phyloP scores from a whole-genome alignment of 1,140 invertebrate species.

The Laupala kohalensis region DNA sequence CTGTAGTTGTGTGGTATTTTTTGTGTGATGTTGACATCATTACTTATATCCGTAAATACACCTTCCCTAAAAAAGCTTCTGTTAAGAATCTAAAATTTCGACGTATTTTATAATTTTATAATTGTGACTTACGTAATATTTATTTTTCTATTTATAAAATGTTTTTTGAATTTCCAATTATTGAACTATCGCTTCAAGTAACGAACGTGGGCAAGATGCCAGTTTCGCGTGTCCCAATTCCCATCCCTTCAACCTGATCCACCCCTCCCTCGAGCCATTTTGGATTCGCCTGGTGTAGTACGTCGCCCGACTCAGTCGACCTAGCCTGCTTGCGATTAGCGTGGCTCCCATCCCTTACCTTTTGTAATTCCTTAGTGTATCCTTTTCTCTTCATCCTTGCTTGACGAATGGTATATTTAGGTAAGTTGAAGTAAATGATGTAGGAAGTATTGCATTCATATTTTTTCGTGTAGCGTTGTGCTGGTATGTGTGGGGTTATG shows the following conservation, averaged over 20 bases:
- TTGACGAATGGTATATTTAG: neutral
- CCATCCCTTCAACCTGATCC: neutral
- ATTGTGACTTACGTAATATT: too few relatives aligned
- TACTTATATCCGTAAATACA: too few relatives aligned
- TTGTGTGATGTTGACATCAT: too few relatives aligned
- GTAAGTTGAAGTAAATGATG: neutral
- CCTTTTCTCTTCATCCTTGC: neutral
- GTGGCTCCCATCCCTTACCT: neutral
- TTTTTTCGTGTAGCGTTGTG: neutral
- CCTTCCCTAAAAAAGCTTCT: too few relatives aligned
- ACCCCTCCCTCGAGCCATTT: neutral
- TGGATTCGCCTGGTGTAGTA: neutral
- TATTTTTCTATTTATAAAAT: too few relatives aligned
- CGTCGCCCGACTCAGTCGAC: neutral
- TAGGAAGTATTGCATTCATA: neutral
- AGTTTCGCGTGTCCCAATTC: neutral
- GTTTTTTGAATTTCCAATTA: too few relatives aligned
- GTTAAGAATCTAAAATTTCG: too few relatives aligned
- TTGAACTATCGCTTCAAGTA: too few relatives aligned
- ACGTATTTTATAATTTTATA: too few relatives aligned
- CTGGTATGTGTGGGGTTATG: neutral
- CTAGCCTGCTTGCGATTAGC: neutral
- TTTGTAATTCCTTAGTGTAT: neutral
- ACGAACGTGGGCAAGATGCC: too few relatives aligned
- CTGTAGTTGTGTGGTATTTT: too few relatives aligned